phyloP scores from a whole-genome alignment of 2,113 vertebrate genomes.

The Desmodus rotundus region DNA sequence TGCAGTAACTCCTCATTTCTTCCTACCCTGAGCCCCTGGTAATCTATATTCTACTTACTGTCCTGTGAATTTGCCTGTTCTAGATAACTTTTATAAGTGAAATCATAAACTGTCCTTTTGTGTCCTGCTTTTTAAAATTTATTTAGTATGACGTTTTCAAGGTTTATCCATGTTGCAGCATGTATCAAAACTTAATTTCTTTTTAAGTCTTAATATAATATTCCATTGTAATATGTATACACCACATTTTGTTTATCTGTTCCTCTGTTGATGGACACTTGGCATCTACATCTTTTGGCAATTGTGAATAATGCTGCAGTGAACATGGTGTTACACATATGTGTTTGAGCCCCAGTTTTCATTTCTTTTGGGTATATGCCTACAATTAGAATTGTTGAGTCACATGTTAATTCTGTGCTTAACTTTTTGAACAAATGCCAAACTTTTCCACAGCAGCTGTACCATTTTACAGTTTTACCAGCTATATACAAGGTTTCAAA shows the following conservation, averaged over 20 bases:
- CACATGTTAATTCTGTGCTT: not conserved
- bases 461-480: not conserved
- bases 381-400: not conserved
- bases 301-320: not conserved
- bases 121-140: not conserved
- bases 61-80: not conserved
- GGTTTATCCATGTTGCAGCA: not conserved
- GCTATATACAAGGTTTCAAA: not conserved
- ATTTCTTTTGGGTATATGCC: not conserved
- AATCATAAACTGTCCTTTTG: not conserved
- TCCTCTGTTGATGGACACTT: not conserved
- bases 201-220: not conserved
- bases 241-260: not conserved
- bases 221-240: not conserved
- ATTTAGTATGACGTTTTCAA: not conserved
- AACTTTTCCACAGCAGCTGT: not conserved
- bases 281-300: not conserved
- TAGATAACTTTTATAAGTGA: not conserved
- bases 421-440: conserved; percentile 27
- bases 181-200: not conserved
- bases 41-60: not conserved
- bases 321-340: not conserved
- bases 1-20: not conserved
- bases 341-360: not conserved
- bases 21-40: not conserved